Evolutionary conservation across 1,140 invertebrate species (phyloP), one percentile per base, ranked within the genome.

Genomic region (Pectinophora gossypiella): DNA sequence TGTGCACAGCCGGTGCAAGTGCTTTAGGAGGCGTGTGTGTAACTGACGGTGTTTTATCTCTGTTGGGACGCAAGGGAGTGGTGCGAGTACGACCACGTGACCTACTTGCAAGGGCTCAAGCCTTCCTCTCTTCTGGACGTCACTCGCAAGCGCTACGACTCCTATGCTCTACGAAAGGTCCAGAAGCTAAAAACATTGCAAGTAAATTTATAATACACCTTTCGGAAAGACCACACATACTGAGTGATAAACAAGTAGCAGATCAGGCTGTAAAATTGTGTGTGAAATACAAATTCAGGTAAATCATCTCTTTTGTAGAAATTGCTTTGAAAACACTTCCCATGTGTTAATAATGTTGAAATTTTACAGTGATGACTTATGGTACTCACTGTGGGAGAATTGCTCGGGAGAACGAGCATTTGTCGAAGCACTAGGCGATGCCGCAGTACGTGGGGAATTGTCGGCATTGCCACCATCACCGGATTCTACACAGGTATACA

Each of bases 61-160:
- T 99, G 1, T 86, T 99, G 19, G 97, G 97, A 0, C 94, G 94
- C 0, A 92, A 51, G 90, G 98, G 64, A 86, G 97, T 70, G 91
- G 93, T 9, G 95, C 97, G 96, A 91, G 92, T 64, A 93, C 98
- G 77, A 76, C 95, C 67, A 72, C 95, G 54, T 83, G 93, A 72
- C 91, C 92, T 86, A 71, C 56, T 79, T 0, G 63, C 76, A 0
- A 61, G 82, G 18, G 72, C 76, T 0, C 67, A 72, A 52, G 73
- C 76, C 0, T 72, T 79, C 36, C 46, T 81, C 13, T 22, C 62
- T 2, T 92, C 92, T 65, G 93, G 90, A 32, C 76, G 90, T n/a
- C 90, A 91, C 87, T 72, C 89, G 16, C 91, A 92, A 68, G 91
- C 91, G 0, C 75, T 92, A 13, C 56, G 68, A 15, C 43, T 86